Evolutionary conservation across 2,797 vertebrate genomes (phyloP).

Genomic region (Chelonia mydas): DNA sequence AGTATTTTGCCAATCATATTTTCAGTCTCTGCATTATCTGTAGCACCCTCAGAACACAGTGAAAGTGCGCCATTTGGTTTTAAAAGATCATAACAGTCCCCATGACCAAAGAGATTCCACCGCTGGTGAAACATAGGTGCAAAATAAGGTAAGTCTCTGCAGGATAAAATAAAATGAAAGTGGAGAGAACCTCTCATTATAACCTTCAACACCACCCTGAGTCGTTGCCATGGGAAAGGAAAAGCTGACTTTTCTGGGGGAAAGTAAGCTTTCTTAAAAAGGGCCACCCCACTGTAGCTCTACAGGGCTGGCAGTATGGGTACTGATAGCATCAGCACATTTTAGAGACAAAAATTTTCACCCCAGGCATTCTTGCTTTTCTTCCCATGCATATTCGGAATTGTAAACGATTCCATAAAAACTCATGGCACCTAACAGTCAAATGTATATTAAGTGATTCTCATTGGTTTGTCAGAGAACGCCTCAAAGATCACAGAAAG

Average conservation of each 20-base stretch:
- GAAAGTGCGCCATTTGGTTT: not conserved
- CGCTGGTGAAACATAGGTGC: not conserved
- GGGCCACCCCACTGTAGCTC: not conserved
- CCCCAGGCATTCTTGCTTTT: not conserved
- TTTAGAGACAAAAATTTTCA: not conserved
- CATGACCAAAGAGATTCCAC: not conserved
- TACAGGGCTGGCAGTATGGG: not conserved
- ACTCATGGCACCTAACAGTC: not conserved
- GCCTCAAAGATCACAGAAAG: not conserved
- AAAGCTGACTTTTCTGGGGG: slow-evolving; percentile 1
- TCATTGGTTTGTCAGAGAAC: not conserved
- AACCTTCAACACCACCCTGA: rapidly evolving
- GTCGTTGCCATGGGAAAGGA: not conserved
- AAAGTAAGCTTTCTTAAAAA: not conserved
- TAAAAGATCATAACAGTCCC: not conserved
- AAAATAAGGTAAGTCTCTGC: not conserved
- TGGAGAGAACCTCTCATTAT: not conserved
- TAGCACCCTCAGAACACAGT: not conserved
- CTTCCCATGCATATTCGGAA: not conserved
- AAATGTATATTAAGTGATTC: not conserved
- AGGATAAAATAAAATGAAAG: not conserved
- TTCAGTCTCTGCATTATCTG: not conserved
- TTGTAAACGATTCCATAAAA: not conserved
- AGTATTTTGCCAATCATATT: not conserved
- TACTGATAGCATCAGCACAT: rapidly evolving